phyloP scores from a whole-genome alignment of 2,797 vertebrate genomes.

The Threskiornis aethiopicus region DNA sequence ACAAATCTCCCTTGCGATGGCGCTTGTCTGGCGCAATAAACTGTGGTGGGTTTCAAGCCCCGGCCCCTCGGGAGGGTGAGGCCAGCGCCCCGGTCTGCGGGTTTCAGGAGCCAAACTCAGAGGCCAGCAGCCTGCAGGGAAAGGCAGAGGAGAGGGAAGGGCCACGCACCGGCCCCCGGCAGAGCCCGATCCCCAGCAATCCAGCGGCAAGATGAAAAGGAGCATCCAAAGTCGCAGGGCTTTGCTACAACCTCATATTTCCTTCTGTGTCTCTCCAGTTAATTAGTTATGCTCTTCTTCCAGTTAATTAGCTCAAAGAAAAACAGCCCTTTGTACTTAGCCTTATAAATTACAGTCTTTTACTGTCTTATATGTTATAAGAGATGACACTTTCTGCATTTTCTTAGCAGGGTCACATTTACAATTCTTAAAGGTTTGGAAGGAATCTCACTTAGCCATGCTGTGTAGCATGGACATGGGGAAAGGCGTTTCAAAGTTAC shows the following conservation, averaged over 20 bases:
- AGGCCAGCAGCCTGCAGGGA: neutral
- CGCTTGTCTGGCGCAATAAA: neutral
- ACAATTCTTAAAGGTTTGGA: constrained; percentile 19
- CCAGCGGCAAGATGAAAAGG: neutral
- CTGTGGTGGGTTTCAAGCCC: rapidly evolving
- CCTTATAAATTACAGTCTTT: constrained; percentile 40
- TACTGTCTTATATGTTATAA: neutral
- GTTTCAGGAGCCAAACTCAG: rapidly evolving
- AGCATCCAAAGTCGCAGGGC: neutral
- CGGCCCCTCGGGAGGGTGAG: rapidly evolving
- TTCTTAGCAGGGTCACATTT: constrained; percentile 47
- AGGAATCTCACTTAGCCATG: neutral
- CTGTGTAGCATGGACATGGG: neutral
- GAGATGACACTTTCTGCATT: constrained; percentile 10
- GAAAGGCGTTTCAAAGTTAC: constrained; percentile 19
- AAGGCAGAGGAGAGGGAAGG: neutral
- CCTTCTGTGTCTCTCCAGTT: constrained; percentile 31
- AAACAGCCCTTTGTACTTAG: constrained; percentile 56
- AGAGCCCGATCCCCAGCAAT: neutral
- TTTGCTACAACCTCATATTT: neutral
- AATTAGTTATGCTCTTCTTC: constrained; percentile 55
- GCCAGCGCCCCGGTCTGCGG: rapidly evolving
- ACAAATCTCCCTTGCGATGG: neutral
- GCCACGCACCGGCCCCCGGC: neutral
- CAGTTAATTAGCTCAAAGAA: constrained; percentile 57